phyloP scores from a whole-genome alignment of 2,113 vertebrate genomes.

The Epinephelus fuscoguttatus region DNA sequence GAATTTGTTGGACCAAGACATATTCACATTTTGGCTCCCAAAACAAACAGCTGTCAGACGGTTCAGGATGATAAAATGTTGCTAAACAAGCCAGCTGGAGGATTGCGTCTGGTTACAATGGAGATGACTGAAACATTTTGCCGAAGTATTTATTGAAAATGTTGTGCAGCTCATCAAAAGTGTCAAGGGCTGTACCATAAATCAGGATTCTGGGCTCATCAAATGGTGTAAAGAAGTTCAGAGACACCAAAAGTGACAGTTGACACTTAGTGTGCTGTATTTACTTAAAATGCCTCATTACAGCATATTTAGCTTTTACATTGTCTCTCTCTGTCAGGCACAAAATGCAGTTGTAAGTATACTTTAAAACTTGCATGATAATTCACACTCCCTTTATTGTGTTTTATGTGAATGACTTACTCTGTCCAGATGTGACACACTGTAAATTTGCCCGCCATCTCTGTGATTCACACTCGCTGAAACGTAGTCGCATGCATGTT shows the following conservation, averaged over 20 bases:
- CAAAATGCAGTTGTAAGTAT: slow-evolving; percentile 79
- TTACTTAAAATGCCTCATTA: neutral
- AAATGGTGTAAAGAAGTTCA: neutral
- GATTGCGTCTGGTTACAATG: no score
- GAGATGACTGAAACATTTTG: no score
- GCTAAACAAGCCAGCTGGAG: no score
- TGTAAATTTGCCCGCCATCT: slow-evolving; percentile 21
- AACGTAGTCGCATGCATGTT: slow-evolving; percentile 40
- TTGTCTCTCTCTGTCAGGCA: slow-evolving; percentile 67
- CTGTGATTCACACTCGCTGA: slow-evolving; percentile 25
- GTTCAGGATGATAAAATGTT: no score
- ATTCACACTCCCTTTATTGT: neutral
- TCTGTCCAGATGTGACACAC: slow-evolving; percentile 16
- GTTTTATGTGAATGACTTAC: slow-evolving; percentile 20
- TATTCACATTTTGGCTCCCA: no score
- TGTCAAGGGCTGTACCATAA: no score
- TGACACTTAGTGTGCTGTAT: neutral
- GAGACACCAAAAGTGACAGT: neutral
- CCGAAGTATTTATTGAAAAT: no score
- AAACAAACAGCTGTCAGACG: no score
- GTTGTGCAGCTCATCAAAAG: no score
- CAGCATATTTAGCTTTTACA: slow-evolving; percentile 46
- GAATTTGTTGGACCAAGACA: no score
- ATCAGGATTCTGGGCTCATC: neutral
- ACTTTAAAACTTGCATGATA: slow-evolving; percentile 53